These are phyloP conservation scores for Machimus atricapillus DNA, from an alignment of 2,888 invertebrate genomes.

Conservation along the genomic window DNA sequence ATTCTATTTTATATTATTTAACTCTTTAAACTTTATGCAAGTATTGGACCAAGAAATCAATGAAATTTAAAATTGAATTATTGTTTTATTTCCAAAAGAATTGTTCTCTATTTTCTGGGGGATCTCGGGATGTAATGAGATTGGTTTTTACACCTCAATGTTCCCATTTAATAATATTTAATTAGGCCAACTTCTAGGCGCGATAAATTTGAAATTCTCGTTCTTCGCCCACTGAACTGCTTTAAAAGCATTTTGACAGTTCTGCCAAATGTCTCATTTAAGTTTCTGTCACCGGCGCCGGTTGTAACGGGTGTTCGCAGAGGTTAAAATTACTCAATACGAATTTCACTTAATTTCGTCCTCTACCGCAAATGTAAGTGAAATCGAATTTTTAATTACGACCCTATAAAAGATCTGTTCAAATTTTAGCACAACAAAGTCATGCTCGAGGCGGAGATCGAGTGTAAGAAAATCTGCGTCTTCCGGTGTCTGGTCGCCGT, in stretches of 20 bases:
- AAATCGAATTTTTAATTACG: not conserved
- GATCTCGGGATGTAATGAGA: too few species aligned
- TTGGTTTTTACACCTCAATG: too few species aligned
- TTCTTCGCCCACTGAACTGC: not conserved
- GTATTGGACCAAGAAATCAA: too few species aligned
- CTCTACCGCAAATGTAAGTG: not conserved
- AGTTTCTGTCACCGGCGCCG: not conserved
- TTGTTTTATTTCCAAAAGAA: too few species aligned
- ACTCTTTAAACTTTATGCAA: too few species aligned
- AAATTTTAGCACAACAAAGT: not conserved
- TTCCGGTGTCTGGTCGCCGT: slow-evolving; percentile 64
- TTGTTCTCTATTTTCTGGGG: too few species aligned
- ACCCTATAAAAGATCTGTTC: not conserved
- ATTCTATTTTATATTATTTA: too few species aligned
- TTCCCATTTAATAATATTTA: not conserved
- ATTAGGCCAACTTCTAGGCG: not conserved
- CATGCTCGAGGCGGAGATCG: slow-evolving; percentile 46
- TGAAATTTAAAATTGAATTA: too few species aligned
- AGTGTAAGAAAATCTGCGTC: slow-evolving; percentile 56
- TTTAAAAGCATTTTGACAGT: not conserved
- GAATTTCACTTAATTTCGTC: not conserved
- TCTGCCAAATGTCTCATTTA: not conserved
- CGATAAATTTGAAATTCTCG: not conserved
- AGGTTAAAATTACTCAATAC: not conserved
- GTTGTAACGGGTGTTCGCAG: not conserved